These are phyloP conservation scores for Pammene aurita DNA, from an alignment of 2,888 invertebrate genomes.

Conservation along the genomic window DNA sequence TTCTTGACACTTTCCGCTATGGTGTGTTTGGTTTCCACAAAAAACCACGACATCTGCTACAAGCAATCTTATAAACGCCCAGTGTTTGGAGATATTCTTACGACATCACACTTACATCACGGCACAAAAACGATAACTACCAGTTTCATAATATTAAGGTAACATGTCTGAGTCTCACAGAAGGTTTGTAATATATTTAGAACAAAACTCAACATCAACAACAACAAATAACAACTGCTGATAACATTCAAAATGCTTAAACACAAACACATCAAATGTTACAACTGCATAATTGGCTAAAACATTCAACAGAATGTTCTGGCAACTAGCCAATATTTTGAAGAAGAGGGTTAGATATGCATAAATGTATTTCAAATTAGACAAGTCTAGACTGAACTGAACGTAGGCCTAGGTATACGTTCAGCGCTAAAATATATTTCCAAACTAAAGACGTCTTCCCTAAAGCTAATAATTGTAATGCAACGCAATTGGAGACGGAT, in stretches of 20 bases:
- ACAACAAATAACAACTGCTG: slow-evolving; percentile 1
- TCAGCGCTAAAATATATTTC: neutral
- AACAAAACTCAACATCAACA: neutral
- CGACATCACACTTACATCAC: no score
- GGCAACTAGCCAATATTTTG: slow-evolving; percentile 45
- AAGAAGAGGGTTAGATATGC: slow-evolving; percentile 52
- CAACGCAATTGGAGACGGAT: no score
- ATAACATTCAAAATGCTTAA: neutral
- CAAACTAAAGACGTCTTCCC: neutral
- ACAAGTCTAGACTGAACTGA: slow-evolving; percentile 24
- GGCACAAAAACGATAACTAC: no score
- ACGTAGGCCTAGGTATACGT: neutral
- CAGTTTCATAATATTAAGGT: no score
- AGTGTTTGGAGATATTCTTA: no score
- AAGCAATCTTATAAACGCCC: no score
- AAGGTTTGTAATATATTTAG: no score
- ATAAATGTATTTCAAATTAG: slow-evolving; percentile 56
- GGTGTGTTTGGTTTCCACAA: no score
- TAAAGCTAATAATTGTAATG: no score
- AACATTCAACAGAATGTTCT: slow-evolving; percentile 25
- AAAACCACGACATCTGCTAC: no score
- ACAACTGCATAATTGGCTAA: slow-evolving; percentile 31
- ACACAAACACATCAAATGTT: slow-evolving; percentile 21
- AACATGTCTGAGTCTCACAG: no score
- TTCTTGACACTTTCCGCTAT: no score